A percentile compares a stretch with the other conserved stretches of the same genome.
phyloP scores from a whole-genome alignment of 2,797 vertebrate genomes.

The Protonibea diacanthus region DNA sequence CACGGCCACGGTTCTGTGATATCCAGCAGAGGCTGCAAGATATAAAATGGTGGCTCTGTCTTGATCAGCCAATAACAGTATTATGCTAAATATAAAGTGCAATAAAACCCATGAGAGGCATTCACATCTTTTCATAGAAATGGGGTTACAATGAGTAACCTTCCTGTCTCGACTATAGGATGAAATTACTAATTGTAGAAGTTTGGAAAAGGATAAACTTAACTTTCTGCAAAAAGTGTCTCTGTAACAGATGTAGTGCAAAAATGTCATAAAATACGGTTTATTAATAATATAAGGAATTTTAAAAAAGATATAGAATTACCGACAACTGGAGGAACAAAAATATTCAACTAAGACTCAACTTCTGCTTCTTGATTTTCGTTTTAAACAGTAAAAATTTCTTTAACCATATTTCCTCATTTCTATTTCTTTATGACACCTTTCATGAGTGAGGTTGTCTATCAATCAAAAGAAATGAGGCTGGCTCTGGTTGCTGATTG shows the following conservation, averaged over 20 bases:
- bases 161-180: background rate
- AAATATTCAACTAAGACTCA: background rate
- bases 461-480: slow-evolving; percentile 39
- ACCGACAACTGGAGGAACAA: background rate
- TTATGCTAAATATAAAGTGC: slow-evolving; percentile 27
- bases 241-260: background rate
- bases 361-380: background rate
- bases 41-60: slow-evolving; percentile 8
- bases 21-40: background rate
- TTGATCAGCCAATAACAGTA: background rate
- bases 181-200: background rate
- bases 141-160: background rate
- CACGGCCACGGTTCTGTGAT: background rate
- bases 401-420: background rate
- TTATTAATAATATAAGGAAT: background rate
- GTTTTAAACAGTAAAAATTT: background rate
- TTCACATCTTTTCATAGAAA: slow-evolving; percentile 4
- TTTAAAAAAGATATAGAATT: background rate
- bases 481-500: slow-evolving; percentile 6
- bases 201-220: background rate
- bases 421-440: slow-evolving; percentile 7
- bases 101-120: slow-evolving; percentile 21
- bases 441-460: background rate
- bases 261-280: background rate
- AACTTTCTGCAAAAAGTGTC: background rate